Percentiles rank a stretch among this genome's conserved stretches.
Evolutionary conservation across 2,797 vertebrate species (phyloP).

Genomic region (Masticophis lateralis): DNA sequence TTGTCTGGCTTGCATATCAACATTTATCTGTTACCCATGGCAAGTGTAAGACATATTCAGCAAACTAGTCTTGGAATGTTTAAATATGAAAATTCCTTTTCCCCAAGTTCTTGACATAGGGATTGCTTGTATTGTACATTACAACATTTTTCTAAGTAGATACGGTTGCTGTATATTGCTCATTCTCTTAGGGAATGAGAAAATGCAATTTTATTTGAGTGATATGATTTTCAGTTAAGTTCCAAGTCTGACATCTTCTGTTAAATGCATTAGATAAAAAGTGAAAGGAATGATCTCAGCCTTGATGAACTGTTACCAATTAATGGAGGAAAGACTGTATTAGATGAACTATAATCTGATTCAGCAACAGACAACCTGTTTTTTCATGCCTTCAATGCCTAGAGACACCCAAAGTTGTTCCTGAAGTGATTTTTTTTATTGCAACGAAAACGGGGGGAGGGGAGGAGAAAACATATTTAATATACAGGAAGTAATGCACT

Average conservation of each 20-base stretch:
- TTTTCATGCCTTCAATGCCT: not conserved
- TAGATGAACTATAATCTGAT: not conserved
- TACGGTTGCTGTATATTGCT: not conserved
- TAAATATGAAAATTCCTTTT: not conserved
- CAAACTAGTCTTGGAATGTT: not conserved
- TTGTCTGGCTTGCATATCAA: not conserved
- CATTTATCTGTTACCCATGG: not conserved
- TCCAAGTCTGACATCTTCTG: not conserved
- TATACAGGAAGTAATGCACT: not conserved
- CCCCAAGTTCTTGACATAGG: not conserved
- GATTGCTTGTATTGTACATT: not conserved
- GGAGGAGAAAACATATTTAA: not conserved
- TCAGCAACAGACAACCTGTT: not conserved
- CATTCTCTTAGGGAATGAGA: not conserved
- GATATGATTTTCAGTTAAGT: not conserved
- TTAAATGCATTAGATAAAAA: not conserved
- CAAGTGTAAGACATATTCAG: not conserved
- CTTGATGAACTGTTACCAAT: not conserved
- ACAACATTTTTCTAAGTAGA: not conserved
- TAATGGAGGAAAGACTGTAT: not conserved
- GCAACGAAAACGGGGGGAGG: not conserved
- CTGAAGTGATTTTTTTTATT: not conserved
- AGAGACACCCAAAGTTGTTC: not conserved
- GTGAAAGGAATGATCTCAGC: not conserved
- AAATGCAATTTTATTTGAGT: not conserved